These are phyloP conservation scores for Saxidomus purpurata DNA, from an alignment of 1,140 invertebrate genomes.

Conservation along the genomic window DNA sequence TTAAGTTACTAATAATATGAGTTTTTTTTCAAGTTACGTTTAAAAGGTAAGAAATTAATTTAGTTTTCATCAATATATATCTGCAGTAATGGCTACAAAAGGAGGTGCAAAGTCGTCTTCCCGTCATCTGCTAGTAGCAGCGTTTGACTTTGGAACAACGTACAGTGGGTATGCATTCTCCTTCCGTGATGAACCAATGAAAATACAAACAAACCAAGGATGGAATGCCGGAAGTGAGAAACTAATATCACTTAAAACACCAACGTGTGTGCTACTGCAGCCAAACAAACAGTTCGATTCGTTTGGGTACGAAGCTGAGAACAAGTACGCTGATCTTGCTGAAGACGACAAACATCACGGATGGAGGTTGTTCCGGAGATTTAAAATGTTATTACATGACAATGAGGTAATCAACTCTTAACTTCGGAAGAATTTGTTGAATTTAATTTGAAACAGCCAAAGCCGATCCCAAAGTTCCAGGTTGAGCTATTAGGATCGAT, in stretches of 20 bases:
- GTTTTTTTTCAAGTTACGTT: no score
- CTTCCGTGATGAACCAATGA: background rate
- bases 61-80: no score
- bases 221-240: background rate
- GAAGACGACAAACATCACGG: background rate
- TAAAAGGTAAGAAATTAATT: no score
- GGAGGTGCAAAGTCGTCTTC: background rate
- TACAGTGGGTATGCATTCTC: conserved; percentile 43
- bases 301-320: conserved; percentile 20
- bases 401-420: background rate
- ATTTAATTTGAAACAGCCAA: no score
- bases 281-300: background rate
- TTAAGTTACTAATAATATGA: no score
- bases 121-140: background rate
- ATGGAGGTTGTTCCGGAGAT: background rate
- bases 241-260: background rate
- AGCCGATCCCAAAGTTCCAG: no score
- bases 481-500: no score
- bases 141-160: conserved; percentile 35
- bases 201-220: conserved; percentile 9
- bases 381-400: conserved; percentile 16
- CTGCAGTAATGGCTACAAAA: background rate
- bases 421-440: background rate
- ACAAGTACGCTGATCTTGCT: background rate
- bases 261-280: background rate